phyloP scores from a whole-genome alignment of 1,140 invertebrate species.

The Charaxes varanes region DNA sequence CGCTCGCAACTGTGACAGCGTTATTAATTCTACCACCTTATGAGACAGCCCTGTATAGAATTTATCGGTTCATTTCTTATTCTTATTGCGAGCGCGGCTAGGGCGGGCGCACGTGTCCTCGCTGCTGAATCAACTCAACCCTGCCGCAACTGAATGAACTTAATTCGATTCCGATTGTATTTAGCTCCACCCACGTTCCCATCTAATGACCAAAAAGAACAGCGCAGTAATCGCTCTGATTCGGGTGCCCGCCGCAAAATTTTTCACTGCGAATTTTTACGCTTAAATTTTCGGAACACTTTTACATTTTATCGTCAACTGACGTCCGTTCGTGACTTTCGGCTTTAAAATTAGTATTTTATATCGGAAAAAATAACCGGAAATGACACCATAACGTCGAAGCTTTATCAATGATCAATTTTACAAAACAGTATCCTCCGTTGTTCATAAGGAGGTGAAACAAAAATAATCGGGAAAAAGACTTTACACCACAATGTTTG shows the following conservation, averaged over 20 bases:
- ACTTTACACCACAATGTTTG: not conserved
- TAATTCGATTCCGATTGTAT: conserved; percentile 71
- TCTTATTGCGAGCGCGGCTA: conserved; percentile 51
- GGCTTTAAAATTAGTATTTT: too few species aligned
- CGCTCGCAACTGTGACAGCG: conserved; percentile 16
- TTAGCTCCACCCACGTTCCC: conserved; percentile 52
- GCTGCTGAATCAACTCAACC: conserved; percentile 65
- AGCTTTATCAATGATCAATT: too few species aligned
- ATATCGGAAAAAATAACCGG: too few species aligned
- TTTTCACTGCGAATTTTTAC: conserved; percentile 1
- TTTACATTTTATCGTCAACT: conserved; percentile 1
- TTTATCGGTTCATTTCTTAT: conserved; percentile 62
- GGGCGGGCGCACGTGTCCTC: conserved; percentile 49
- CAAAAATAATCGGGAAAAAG: too few species aligned
- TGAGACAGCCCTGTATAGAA: conserved; percentile 35
- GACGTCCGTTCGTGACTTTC: not conserved
- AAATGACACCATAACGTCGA: too few species aligned
- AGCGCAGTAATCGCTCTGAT: conserved; percentile 33
- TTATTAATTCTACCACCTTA: conserved; percentile 27
- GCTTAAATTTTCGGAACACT: conserved; percentile 5
- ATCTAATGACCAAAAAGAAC: conserved; percentile 61
- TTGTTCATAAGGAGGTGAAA: too few species aligned
- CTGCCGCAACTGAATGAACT: conserved; percentile 64
- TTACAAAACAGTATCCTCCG: too few species aligned
- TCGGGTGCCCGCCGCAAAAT: conserved; percentile 3